Percentiles rank a stretch among this genome's conserved stretches.
Evolutionary conservation across 2,888 invertebrate genomes (phyloP).

Genomic region (Sclerodermus sp.): DNA sequence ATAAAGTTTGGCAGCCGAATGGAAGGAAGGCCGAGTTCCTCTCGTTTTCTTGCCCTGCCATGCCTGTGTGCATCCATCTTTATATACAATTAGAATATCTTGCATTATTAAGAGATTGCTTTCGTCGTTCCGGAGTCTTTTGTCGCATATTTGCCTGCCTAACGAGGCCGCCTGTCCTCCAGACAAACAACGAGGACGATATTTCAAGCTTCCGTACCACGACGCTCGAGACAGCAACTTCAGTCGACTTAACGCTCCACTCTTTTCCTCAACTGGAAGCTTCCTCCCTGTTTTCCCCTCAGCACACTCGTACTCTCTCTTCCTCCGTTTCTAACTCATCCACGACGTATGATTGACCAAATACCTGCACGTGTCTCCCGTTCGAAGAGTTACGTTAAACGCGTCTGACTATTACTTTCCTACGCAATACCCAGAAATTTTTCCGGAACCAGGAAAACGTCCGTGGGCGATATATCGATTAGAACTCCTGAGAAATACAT

Average conservation of each 20-base stretch:
- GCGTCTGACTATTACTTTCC: no score
- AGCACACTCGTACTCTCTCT: slow-evolving; percentile 8
- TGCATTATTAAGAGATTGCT: slow-evolving; percentile 29
- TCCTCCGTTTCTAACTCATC: slow-evolving; percentile 1
- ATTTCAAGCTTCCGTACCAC: slow-evolving; percentile 36
- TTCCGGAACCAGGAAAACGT: no score
- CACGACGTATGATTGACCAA: no score
- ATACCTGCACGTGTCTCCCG: no score
- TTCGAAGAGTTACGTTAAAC: no score
- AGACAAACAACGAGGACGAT: slow-evolving; percentile 39
- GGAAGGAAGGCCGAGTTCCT: no score
- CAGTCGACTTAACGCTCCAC: neutral
- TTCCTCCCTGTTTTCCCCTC: slow-evolving; percentile 10
- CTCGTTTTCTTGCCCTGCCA: neutral
- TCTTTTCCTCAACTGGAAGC: neutral
- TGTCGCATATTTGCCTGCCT: slow-evolving; percentile 42
- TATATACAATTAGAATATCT: slow-evolving; percentile 30
- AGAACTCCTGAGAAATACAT: no score
- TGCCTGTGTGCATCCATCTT: neutral
- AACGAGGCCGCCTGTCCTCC: slow-evolving; percentile 45
- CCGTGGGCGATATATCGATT: no score
- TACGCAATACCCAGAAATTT: no score
- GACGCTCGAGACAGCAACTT: slow-evolving; percentile 10
- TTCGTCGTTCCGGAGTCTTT: slow-evolving; percentile 28
- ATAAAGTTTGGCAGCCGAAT: neutral